Conservation (phyloP, 2,113 vertebrate species). For the Seriola quinqueradiata region DNA sequence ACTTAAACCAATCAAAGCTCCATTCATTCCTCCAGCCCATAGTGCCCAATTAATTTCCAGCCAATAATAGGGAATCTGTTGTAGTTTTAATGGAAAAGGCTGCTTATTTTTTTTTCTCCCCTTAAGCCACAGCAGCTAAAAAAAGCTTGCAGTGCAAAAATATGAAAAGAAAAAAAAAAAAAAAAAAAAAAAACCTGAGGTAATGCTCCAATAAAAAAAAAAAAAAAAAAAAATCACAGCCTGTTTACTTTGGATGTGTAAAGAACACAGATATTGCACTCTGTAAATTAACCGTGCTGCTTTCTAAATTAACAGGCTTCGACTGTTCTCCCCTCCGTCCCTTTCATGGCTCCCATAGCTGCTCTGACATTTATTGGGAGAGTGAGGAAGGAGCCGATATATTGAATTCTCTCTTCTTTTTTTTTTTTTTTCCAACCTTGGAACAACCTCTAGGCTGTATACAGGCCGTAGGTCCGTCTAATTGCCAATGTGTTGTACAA, state of each 20-base stretch:
- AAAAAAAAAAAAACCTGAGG: slow-evolving; percentile 42
- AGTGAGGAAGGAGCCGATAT: slow-evolving; percentile 55
- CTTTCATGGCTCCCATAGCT: slow-evolving; percentile 25
- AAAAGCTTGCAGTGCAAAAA: slow-evolving; percentile 11
- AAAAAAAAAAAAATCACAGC: slow-evolving; percentile 67
- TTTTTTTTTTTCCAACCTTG: slow-evolving; percentile 49
- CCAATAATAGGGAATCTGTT: slow-evolving; percentile 72
- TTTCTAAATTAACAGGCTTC: slow-evolving; percentile 64
- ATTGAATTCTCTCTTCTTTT: slow-evolving; percentile 52
- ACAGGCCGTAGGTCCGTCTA: slow-evolving; percentile 20
- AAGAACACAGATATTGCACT: slow-evolving; percentile 58
- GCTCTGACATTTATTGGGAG: slow-evolving; percentile 67
- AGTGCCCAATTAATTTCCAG: slow-evolving; percentile 70
- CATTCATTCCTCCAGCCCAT: slow-evolving; percentile 67
- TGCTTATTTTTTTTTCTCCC: background rate
- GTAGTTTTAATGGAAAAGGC: slow-evolving; percentile 58
- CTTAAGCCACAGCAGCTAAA: slow-evolving; percentile 28
- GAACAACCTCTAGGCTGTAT: slow-evolving; percentile 53
- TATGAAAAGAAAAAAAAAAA: background rate
- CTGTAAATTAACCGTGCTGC: slow-evolving; percentile 54
- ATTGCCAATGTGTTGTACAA: slow-evolving; percentile 34
- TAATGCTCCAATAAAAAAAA: slow-evolving; percentile 62
- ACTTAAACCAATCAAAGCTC: slow-evolving; percentile 72
- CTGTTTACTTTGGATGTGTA: slow-evolving; percentile 75
- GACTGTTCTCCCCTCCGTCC: slow-evolving; percentile 56